Evolutionary conservation across 2,888 invertebrate genomes (phyloP).

Genomic region (Deilephila porcellus): DNA sequence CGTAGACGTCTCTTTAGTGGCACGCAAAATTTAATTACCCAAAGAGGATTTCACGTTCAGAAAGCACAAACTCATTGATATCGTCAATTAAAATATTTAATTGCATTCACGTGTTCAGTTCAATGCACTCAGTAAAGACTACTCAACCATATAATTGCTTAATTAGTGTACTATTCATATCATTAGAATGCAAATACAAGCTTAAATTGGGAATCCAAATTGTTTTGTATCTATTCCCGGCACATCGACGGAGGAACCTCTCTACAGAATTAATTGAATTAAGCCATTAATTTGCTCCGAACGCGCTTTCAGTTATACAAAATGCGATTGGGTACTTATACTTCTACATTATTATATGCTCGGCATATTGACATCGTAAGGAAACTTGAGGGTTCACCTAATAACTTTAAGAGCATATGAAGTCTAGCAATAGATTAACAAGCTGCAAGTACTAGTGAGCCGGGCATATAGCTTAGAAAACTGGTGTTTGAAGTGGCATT

Average conservation of each 20-base stretch:
- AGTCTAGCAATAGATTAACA: no score
- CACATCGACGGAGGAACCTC: neutral
- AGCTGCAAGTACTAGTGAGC: no score
- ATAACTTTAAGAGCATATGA: no score
- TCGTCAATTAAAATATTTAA: neutral
- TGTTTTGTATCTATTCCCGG: neutral
- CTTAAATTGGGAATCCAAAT: neutral
- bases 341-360: neutral
- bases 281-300: neutral
- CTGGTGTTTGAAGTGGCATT: no score
- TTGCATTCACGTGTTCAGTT: neutral
- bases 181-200: neutral
- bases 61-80: neutral
- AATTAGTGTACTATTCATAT: neutral
- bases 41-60: no score
- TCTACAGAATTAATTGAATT: constrained; percentile 15
- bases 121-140: neutral
- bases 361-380: no score
- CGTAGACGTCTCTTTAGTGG: no score
- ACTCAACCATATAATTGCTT: neutral
- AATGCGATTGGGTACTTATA: constrained; percentile 2
- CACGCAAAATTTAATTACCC: no score
- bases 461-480: no score
- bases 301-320: constrained; percentile 6
- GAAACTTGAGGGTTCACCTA: no score